Percentiles rank a stretch among this genome's conserved stretches.
Conservation (phyloP, 1,140 invertebrate genomes). For the Brachionus koreanus region DNA sequence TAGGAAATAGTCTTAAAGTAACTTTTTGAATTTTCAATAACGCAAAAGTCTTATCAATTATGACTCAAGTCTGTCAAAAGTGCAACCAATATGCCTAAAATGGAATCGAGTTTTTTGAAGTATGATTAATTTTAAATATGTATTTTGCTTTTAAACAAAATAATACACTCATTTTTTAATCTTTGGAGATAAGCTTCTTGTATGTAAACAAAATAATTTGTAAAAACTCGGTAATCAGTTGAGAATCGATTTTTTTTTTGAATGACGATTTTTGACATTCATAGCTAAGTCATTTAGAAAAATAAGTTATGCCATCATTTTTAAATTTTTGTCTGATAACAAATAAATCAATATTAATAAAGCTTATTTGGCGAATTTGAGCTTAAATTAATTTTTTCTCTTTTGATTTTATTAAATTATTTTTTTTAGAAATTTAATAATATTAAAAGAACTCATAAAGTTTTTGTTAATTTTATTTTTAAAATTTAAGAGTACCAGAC, state of each 20-base stretch:
- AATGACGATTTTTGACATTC: not conserved
- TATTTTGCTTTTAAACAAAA: not conserved
- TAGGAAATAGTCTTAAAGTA: slow-evolving; percentile 37
- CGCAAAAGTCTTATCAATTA: not conserved
- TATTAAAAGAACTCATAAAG: too few relatives aligned
- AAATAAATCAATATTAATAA: not conserved
- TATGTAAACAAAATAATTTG: not conserved
- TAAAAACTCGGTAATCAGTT: not conserved
- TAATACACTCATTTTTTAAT: not conserved
- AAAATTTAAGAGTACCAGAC: slow-evolving; percentile 6
- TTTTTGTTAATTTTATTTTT: not conserved
- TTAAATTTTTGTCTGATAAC: not conserved
- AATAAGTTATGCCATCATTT: not conserved
- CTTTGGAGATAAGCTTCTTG: not conserved
- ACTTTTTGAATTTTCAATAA: not conserved
- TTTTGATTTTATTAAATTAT: too few relatives aligned
- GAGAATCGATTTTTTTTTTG: not conserved
- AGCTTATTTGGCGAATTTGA: not conserved
- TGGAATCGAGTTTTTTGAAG: not conserved
- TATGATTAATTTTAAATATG: not conserved
- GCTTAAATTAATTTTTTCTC: not conserved
- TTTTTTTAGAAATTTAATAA: too few relatives aligned
- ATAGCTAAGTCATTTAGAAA: not conserved
- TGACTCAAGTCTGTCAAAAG: not conserved
- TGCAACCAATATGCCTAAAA: not conserved